phyloP scores from a whole-genome alignment of 1,140 invertebrate genomes.

The Dermatophagoides farinae region DNA sequence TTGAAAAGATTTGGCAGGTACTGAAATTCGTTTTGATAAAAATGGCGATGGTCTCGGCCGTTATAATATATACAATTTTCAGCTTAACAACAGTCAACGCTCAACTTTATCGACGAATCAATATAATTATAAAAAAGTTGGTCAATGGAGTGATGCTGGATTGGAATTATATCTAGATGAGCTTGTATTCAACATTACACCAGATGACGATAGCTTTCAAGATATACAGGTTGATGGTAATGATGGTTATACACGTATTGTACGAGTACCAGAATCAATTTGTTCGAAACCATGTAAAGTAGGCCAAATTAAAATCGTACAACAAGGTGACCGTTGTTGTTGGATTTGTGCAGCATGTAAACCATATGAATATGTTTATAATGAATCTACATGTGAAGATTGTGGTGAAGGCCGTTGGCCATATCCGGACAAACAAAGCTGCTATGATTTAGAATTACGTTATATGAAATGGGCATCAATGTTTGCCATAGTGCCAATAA shows the following conservation, averaged over 20 bases:
- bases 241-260: not conserved
- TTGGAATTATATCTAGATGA: conserved; percentile 35
- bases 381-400: conserved; percentile 36
- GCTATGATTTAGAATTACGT: conserved; percentile 28
- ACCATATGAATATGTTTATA: conserved; percentile 34
- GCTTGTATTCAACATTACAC: conserved; percentile 20
- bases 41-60: conserved; percentile 43
- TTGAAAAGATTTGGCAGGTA: conserved; percentile 38
- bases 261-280: conserved; percentile 34
- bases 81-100: conserved; percentile 22
- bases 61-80: conserved; percentile 40
- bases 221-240: not conserved
- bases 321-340: conserved; percentile 31
- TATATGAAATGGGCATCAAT: conserved; percentile 36
- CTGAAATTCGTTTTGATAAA: conserved; percentile 41
- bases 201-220: not conserved
- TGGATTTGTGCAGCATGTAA: conserved; percentile 35
- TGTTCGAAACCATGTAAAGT: conserved; percentile 43
- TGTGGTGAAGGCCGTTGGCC: conserved; percentile 33
- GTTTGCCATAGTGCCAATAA: conserved; percentile 35
- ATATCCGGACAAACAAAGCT: conserved; percentile 24
- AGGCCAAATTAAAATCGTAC: conserved; percentile 46
- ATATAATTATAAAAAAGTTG: conserved; percentile 18
- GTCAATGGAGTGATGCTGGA: conserved; percentile 28
- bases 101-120: not conserved